Conservation (phyloP, 1,140 invertebrate species). For the Pentalonia nigronervosa region DNA sequence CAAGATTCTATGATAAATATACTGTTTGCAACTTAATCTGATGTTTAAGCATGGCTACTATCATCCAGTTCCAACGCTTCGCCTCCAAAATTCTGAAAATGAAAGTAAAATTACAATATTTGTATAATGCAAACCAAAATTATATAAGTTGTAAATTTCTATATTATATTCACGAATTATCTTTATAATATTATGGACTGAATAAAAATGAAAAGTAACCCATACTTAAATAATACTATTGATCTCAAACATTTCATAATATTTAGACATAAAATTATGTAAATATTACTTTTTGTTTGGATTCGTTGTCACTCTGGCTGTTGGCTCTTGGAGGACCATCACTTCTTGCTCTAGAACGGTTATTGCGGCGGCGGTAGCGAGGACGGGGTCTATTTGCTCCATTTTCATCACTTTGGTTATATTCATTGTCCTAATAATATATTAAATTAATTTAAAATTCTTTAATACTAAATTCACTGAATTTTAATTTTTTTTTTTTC, state of each 20-base stretch:
- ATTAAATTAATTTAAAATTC: neutral
- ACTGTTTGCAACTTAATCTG: constrained; percentile 45
- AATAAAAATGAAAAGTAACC: neutral
- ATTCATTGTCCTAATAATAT: constrained; percentile 52
- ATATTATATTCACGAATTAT: neutral
- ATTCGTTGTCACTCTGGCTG: constrained; percentile 52
- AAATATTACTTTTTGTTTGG: constrained; percentile 52
- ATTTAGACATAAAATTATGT: neutral
- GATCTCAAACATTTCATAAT: neutral
- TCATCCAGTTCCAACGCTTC: constrained; percentile 54
- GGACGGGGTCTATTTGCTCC: constrained; percentile 43
- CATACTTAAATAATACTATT: neutral
- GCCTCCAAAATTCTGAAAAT: constrained; percentile 50
- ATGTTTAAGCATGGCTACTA: constrained; percentile 51
- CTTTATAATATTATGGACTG: neutral
- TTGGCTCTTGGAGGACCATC: constrained; percentile 54
- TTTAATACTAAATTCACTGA: no score
- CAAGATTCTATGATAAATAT: constrained; percentile 58
- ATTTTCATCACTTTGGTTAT: constrained; percentile 55
- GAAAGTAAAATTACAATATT: neutral
- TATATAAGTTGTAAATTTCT: neutral
- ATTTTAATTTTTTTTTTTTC: no score
- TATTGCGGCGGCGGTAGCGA: constrained; percentile 47
- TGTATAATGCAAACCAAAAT: neutral
- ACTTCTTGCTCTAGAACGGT: constrained; percentile 48